Percentiles rank a stretch among this genome's conserved stretches.
phyloP scores from a whole-genome alignment of 1,140 invertebrate species.

The Listronotus bonariensis region DNA sequence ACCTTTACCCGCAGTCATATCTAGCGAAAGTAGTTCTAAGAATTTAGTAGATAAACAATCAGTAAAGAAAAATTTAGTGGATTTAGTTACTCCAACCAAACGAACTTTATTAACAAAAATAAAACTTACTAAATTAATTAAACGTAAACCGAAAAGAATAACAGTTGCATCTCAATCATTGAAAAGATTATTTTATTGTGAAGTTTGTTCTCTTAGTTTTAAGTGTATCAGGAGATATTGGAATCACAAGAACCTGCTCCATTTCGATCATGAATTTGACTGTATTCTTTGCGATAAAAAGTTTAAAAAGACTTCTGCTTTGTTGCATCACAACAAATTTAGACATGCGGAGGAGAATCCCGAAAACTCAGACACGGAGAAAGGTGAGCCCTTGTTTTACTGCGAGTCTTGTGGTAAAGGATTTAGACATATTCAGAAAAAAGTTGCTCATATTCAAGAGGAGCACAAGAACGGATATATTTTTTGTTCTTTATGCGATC shows the following conservation, averaged over 20 bases:
- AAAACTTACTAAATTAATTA: neutral
- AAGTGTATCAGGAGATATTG: slow-evolving; percentile 1
- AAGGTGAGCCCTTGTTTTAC: neutral
- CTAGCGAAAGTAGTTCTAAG: too few species aligned
- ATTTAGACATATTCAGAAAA: slow-evolving; percentile 7
- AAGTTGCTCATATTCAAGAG: neutral
- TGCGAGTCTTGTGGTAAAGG: slow-evolving; percentile 7
- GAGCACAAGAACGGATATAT: slow-evolving; percentile 6
- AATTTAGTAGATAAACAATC: too few species aligned
- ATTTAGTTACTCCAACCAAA: too few species aligned
- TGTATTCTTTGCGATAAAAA: slow-evolving; percentile 9
- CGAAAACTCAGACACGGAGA: neutral
- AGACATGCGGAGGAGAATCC: neutral
- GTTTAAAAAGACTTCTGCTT: slow-evolving; percentile 6
- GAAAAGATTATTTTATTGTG: slow-evolving; percentile 1
- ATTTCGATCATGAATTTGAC: neutral
- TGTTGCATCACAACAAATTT: slow-evolving; percentile 10
- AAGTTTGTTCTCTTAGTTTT: neutral
- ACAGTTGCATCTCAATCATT: too few species aligned
- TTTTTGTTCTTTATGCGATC: slow-evolving; percentile 5
- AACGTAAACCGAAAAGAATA: neutral
- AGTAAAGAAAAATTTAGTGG: too few species aligned
- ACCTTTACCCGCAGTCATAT: too few species aligned
- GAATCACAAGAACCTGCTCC: slow-evolving; percentile 5
- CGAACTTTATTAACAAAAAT: neutral